phyloP scores from a whole-genome alignment of 2,888 invertebrate species.

The Leptopilina myrica region DNA sequence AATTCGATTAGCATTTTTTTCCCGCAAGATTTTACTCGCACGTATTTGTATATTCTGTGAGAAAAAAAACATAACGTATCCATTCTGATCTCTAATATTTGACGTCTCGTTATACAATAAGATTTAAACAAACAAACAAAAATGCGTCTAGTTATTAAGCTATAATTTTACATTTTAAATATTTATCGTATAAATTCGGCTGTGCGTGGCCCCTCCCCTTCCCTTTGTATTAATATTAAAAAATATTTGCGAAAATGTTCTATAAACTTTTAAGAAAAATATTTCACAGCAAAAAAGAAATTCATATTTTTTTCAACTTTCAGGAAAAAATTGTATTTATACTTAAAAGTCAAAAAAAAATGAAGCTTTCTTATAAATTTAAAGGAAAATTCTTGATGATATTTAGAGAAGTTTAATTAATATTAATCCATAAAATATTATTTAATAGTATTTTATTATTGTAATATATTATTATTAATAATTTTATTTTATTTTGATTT shows the following conservation, averaged over 20 bases:
- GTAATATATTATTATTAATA: too few relatives aligned
- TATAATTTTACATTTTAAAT: slow-evolving; percentile 7
- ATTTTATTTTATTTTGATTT: too few relatives aligned
- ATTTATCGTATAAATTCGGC: slow-evolving; percentile 32
- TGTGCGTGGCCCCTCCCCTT: slow-evolving; percentile 22
- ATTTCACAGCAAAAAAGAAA: too few relatives aligned
- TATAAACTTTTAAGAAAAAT: too few relatives aligned
- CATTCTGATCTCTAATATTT: slow-evolving; percentile 21
- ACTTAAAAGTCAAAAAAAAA: too few relatives aligned
- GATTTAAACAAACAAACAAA: slow-evolving; percentile 1
- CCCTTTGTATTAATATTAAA: slow-evolving; percentile 3
- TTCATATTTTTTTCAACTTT: too few relatives aligned
- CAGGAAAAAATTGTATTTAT: too few relatives aligned
- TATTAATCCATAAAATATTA: too few relatives aligned
- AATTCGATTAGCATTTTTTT: neutral
- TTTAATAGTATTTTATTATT: too few relatives aligned
- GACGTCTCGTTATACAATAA: neutral
- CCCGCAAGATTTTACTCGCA: neutral
- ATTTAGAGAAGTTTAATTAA: too few relatives aligned
- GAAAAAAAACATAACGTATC: slow-evolving; percentile 11
- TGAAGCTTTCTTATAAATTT: too few relatives aligned
- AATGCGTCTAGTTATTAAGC: slow-evolving; percentile 22
- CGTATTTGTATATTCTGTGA: neutral
- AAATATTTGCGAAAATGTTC: neutral
- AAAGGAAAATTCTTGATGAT: too few relatives aligned